phyloP scores from a whole-genome alignment of 2,888 invertebrate genomes.

The Bellardia bayeri region DNA sequence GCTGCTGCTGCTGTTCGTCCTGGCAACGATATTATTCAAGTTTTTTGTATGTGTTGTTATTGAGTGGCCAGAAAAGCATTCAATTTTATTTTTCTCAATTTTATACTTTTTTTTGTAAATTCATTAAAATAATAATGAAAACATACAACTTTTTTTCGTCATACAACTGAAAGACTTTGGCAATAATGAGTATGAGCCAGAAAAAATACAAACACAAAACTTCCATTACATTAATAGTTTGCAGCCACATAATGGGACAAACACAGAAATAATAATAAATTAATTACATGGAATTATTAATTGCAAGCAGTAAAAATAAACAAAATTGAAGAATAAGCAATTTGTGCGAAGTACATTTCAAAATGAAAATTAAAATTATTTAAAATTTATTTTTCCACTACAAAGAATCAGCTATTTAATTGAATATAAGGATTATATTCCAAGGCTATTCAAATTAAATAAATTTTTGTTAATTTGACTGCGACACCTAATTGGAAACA shows the following conservation, averaged over 20 bases:
- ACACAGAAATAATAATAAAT: constrained; percentile 46
- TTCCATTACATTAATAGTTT: constrained; percentile 15
- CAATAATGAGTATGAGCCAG: background rate
- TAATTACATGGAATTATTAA: constrained; percentile 48
- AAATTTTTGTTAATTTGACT: too few species aligned
- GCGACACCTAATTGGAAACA: too few species aligned
- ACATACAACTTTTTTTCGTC: background rate
- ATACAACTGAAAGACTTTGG: background rate
- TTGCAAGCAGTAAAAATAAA: constrained; percentile 26
- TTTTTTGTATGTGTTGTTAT: constrained; percentile 23
- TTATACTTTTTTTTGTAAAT: constrained; percentile 9
- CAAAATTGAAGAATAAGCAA: background rate
- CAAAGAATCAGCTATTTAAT: too few species aligned
- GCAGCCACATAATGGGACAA: constrained; percentile 30
- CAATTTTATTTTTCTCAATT: constrained; percentile 19
- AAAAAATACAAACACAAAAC: background rate
- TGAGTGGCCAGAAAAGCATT: constrained; percentile 38
- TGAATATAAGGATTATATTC: too few species aligned
- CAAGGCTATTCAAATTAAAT: too few species aligned
- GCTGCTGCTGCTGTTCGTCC: background rate
- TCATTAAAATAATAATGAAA: constrained; percentile 34
- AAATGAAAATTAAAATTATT: too few species aligned
- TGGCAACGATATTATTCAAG: background rate
- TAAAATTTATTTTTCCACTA: too few species aligned
- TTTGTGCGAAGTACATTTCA: too few species aligned